Percentiles rank a stretch among this genome's conserved stretches.
Conservation (phyloP, 2,113 vertebrate species). For the Hydrochoerus hydrochaeris region DNA sequence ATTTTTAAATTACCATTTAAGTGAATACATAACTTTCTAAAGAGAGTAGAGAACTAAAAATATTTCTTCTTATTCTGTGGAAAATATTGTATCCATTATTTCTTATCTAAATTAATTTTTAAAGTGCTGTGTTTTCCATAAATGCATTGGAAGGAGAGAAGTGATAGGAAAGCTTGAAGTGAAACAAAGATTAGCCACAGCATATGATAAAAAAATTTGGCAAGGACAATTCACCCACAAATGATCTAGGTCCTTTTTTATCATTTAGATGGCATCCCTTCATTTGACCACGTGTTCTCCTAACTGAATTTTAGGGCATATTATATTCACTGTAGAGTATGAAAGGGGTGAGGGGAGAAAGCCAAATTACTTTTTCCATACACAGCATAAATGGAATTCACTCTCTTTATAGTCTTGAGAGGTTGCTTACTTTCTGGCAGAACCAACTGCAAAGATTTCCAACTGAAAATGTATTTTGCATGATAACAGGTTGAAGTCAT, state of each 20-base stretch:
- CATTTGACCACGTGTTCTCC: neutral
- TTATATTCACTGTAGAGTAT: neutral
- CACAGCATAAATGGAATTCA: slow-evolving; percentile 2
- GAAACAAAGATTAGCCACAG: neutral
- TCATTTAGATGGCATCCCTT: neutral
- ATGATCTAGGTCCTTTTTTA: neutral
- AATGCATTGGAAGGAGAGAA: slow-evolving; percentile 13
- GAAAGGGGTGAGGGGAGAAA: neutral
- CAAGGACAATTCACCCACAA: neutral
- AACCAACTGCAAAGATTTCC: slow-evolving; percentile 77
- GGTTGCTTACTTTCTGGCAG: slow-evolving; percentile 61
- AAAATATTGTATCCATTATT: neutral
- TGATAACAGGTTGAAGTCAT: slow-evolving; percentile 82
- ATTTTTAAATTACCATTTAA: neutral
- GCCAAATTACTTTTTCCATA: neutral
- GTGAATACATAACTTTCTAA: neutral
- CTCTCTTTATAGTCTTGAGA: slow-evolving; percentile 51
- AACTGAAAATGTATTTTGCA: slow-evolving; percentile 76
- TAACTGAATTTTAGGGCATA: slow-evolving; percentile 21
- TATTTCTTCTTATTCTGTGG: neutral
- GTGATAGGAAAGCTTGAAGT: neutral
- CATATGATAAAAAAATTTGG: neutral
- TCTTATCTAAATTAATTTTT: neutral
- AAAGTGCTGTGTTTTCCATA: neutral
- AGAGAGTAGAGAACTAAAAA: neutral